Base-by-base conservation (phyloP, 2,113 vertebrate genomes). In the Nicator chloris region DNA sequence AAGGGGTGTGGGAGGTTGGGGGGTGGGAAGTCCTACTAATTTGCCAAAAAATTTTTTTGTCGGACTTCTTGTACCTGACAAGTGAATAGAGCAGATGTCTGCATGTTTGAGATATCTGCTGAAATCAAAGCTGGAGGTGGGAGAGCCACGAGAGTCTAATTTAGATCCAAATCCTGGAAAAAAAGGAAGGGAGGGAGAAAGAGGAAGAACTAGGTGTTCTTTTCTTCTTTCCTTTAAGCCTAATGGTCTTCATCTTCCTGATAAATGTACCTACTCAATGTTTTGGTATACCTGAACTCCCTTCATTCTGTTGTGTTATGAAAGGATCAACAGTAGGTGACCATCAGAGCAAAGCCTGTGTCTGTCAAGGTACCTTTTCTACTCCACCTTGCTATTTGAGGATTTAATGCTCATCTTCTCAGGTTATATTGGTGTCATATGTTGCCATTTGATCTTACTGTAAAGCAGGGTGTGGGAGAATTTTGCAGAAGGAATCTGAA, bases 41-140 rank as follows among this genome's bases (percentile, higher is more conserved):
- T 78, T 82, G 11, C 31, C 53, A 82, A 33, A 63, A 76, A 10
- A 13, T 0, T 8, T 69, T 89, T 82, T 49, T 90, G 22, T 76
- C 84, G 42, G 64, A 51, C 39, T 84, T 95, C 44, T 96, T 82
- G 61, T 81, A 90, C n/a, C 33, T 92, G 90, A 89, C 14, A 57
- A 85, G 21, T 16, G 60, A 89, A 35, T 35, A 82, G 16, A 91
- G 40, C 73, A 93, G 70, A 82, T 88, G 61, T 64, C 61, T 90
- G 37, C 39, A 33, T 50, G 51, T 59, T 78, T 87, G 73, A 84
- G 35, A 82, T 51, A 40, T 22, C 51, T 87, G 42, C 72, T 94
- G 47, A 84, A 86, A 81, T 61, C 44, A 59, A 81, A 88, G 42
- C 39, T 88, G 54, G 79, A 88, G 40, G 50, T 80, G 54, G 35